Evolutionary conservation across 2,797 vertebrate species (phyloP).

Genomic region (Micromesistius poutassou): DNA sequence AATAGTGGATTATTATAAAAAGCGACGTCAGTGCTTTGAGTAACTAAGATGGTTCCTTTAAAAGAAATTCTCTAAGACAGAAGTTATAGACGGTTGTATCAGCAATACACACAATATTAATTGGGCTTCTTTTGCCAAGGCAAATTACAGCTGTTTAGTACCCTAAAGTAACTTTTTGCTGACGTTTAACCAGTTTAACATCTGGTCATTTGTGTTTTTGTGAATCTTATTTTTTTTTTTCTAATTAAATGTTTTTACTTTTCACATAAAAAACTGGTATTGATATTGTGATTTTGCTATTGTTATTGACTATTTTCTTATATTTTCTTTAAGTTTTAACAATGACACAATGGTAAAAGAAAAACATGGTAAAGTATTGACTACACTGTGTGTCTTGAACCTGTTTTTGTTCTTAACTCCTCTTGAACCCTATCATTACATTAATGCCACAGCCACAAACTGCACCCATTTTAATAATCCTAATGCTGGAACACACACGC

Average conservation of each 20-base stretch:
- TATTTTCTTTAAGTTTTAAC: constrained; percentile 70
- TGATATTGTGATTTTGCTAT: background rate
- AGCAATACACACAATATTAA: background rate
- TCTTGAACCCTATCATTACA: constrained; percentile 24
- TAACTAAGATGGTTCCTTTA: background rate
- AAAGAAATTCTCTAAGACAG: background rate
- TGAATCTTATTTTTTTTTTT: background rate
- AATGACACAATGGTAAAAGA: constrained; percentile 57
- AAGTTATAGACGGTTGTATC: background rate
- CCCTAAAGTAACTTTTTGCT: background rate
- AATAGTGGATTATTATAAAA: background rate
- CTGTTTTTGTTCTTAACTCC: constrained; percentile 15
- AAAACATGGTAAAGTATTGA: constrained; percentile 71
- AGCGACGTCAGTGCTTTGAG: background rate
- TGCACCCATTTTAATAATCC: background rate
- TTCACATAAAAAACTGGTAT: background rate
- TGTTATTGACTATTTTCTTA: constrained; percentile 30
- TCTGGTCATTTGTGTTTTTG: background rate
- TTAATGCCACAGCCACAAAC: constrained; percentile 11
- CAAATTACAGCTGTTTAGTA: background rate
- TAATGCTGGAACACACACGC: background rate
- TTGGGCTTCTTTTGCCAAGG: background rate
- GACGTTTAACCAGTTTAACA: background rate
- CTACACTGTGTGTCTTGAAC: constrained; percentile 35
- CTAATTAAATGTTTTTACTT: background rate